phyloP scores from a whole-genome alignment of 2,113 vertebrate species.

The Corythaixoides concolor region DNA sequence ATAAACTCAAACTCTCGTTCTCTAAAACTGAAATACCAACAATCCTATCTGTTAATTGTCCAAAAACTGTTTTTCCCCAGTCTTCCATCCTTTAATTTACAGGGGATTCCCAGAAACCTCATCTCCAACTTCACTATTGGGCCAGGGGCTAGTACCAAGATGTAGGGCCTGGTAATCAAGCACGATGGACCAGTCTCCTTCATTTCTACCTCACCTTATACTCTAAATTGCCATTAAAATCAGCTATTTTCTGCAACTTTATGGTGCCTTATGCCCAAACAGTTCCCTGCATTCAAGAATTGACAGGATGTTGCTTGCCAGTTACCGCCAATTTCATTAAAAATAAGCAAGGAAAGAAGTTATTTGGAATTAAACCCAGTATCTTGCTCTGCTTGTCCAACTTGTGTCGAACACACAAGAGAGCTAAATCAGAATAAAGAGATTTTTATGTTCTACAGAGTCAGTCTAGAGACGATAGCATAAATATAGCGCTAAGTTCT shows the following conservation, averaged over 20 bases:
- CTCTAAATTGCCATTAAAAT: background rate
- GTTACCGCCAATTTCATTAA: background rate
- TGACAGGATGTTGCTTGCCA: background rate
- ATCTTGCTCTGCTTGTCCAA: background rate
- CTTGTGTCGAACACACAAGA: background rate
- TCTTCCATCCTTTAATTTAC: background rate
- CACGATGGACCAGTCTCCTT: background rate
- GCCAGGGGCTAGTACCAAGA: background rate
- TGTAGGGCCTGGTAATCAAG: background rate
- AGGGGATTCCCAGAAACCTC: background rate
- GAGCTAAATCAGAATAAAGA: background rate
- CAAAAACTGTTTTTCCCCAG: background rate
- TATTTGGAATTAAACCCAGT: background rate
- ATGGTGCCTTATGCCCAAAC: background rate
- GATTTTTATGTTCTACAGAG: background rate
- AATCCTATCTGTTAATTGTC: background rate
- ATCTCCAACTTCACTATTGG: background rate
- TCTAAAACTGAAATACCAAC: background rate
- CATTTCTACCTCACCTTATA: background rate
- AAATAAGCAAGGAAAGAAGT: background rate
- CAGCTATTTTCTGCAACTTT: background rate
- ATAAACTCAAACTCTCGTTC: background rate
- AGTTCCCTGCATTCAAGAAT: background rate
- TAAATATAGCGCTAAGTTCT: background rate
- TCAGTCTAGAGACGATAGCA: background rate